These are phyloP conservation scores for Nephrocerus scutellatus DNA, from an alignment of 2,888 invertebrate species.

Conservation along the genomic window DNA sequence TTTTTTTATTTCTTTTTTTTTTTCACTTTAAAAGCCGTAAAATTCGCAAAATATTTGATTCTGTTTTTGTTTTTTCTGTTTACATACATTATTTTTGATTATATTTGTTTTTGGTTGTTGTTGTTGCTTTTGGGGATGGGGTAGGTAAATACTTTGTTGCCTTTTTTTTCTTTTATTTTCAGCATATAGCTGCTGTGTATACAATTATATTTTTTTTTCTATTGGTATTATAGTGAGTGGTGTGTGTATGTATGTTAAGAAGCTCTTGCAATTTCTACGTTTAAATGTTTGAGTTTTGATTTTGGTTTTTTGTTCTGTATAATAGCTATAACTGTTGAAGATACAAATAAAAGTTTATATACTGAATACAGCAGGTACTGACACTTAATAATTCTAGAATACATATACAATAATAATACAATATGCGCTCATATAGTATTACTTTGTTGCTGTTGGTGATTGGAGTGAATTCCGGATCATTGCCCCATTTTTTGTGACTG, in stretches of 20 bases:
- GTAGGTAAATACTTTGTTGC: too few relatives aligned
- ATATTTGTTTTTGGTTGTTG: slow-evolving; percentile 13
- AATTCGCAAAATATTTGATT: slow-evolving; percentile 28
- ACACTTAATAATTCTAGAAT: slow-evolving; percentile 24
- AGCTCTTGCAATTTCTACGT: slow-evolving; percentile 24
- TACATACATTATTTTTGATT: slow-evolving; percentile 17
- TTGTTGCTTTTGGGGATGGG: slow-evolving; percentile 5
- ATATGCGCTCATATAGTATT: too few relatives aligned
- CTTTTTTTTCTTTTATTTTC: slow-evolving; percentile 5
- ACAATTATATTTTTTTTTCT: slow-evolving; percentile 17
- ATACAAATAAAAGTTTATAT: slow-evolving; percentile 23
- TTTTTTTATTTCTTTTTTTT: slow-evolving; percentile 5
- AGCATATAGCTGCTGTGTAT: slow-evolving; percentile 20
- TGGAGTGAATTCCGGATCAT: slow-evolving; percentile 23
- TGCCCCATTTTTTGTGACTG: too few relatives aligned
- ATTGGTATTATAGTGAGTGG: slow-evolving; percentile 3
- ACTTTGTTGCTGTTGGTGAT: too few relatives aligned
- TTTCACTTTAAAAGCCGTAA: slow-evolving; percentile 18
- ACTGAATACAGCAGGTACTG: slow-evolving; percentile 25
- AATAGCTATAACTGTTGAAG: slow-evolving; percentile 10
- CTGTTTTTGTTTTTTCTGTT: slow-evolving; percentile 5
- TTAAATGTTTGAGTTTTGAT: slow-evolving; percentile 12
- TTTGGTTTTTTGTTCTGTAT: slow-evolving; percentile 7
- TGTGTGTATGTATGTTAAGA: slow-evolving; percentile 17
- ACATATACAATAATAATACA: too few relatives aligned